phyloP scores from a whole-genome alignment of 2,888 invertebrate species.

The Tetanocera ferruginea region DNA sequence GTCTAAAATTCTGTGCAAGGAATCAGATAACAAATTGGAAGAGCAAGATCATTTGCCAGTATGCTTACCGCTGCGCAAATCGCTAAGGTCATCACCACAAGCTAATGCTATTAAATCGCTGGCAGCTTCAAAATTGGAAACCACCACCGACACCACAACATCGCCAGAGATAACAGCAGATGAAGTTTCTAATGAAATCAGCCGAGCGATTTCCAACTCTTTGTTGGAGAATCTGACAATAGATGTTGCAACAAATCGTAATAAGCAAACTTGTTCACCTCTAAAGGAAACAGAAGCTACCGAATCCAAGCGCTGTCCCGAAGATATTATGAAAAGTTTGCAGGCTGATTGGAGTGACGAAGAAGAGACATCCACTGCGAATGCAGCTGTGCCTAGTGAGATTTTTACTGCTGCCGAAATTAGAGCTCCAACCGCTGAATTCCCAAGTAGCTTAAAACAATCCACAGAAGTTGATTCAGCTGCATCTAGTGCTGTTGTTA shows the following conservation, averaged over 20 bases:
- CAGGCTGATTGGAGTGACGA: conserved; percentile 85
- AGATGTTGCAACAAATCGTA: background rate
- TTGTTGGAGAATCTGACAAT: background rate
- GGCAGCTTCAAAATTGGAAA: background rate
- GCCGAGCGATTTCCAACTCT: background rate
- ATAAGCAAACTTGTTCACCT: background rate
- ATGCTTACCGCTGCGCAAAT: too few relatives aligned
- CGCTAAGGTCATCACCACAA: background rate
- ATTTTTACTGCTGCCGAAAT: conserved; percentile 5
- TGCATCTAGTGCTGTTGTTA: background rate
- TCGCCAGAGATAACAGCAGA: background rate
- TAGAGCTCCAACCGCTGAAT: background rate
- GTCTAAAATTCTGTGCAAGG: too few relatives aligned
- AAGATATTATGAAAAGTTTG: conserved; percentile 77
- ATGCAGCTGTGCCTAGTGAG: conserved; percentile 35
- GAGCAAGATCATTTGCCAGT: too few relatives aligned
- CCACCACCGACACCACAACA: background rate
- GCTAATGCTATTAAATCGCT: background rate
- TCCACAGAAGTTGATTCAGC: background rate
- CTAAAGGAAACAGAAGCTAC: conserved; percentile 37
- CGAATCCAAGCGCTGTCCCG: conserved; percentile 67
- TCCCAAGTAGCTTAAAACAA: background rate
- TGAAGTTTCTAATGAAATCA: background rate
- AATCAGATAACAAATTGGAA: too few relatives aligned
- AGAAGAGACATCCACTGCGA: conserved; percentile 62